Evolutionary conservation across 2,797 vertebrate species (phyloP), one percentile per base, ranked within the genome.

Genomic region (Helicolenus hilgendorfi): DNA sequence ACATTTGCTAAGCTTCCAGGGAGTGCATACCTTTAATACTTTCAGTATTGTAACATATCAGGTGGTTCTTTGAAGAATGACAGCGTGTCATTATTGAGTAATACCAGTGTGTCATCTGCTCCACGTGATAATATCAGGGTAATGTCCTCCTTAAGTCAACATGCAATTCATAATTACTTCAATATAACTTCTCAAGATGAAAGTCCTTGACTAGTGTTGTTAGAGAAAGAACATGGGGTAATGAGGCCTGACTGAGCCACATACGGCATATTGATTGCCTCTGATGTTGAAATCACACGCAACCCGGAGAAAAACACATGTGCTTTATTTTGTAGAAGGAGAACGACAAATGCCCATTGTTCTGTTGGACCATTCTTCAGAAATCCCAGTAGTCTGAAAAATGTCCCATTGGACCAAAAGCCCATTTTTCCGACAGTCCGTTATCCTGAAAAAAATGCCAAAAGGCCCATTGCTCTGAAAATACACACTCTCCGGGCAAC

Each of bases 241-340:
- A 71, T 85, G 72, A 83, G n/a, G n/a, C 31, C 63, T 55, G 53
- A 33, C 49, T 74, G 38, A 71, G 53, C 31, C 64, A 71, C 27
- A 74, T 80, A 90, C 24, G 4, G 62, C 55, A 60, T 87, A 79
- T 72, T 88, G 74, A 91, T 79, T 65, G 15, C 24, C 58, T 73
- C 26, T 20, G 58, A 79, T 36, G 58, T 71, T 74, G 31, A 83
- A 85, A 85, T 59, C 2, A 24, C 6, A 24, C 29, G 11, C 2
- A 24, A 77, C 31, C 76, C 15, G 33, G 65, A 84, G n/a, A 84
- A 73, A 45, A 77, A 72, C 53, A 67, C 15, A 22, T 75, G 14
- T 33, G 38, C 41, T 59, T 63, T 59, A 45, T 72, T 79, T 56
- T 55, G 14, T 27, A 22, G 10, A 1, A 7, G 13, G 55, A 26